Percentiles rank a stretch among this genome's conserved stretches.
Conservation (phyloP, 2,113 vertebrate genomes). For the Semnopithecus entellus region DNA sequence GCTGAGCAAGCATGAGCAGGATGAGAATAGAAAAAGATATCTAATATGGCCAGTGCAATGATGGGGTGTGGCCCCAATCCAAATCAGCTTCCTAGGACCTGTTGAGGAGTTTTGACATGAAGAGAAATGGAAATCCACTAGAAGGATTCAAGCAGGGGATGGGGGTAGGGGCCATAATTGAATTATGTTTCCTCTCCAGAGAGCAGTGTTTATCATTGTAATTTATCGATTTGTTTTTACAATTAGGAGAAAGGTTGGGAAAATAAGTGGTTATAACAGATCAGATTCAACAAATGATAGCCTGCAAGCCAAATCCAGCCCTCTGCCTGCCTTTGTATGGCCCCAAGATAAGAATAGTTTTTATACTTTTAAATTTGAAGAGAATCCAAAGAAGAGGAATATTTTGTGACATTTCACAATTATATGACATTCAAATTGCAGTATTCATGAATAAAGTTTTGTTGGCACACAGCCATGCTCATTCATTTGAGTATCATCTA, state of each 20-base stretch:
- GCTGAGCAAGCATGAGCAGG: accelerated
- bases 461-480: background rate
- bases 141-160: background rate
- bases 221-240: background rate
- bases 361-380: background rate
- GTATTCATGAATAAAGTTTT: background rate
- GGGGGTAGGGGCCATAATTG: background rate
- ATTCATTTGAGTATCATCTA: accelerated
- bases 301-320: background rate
- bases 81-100: background rate
- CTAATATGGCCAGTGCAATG: background rate
- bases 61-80: accelerated
- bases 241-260: background rate
- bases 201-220: background rate
- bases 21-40: background rate
- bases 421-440: background rate
- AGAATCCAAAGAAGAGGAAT: background rate
- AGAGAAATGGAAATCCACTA: background rate
- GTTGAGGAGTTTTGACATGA: background rate
- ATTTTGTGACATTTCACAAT: background rate
- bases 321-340: background rate
- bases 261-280: background rate
- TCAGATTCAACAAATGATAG: background rate
- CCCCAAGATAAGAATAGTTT: background rate
- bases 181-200: background rate